A percentile compares a stretch with the other conserved stretches of the same genome.
Evolutionary conservation across 2,888 invertebrate species (phyloP).

Genomic region (Brachynemurus nebulosus): DNA sequence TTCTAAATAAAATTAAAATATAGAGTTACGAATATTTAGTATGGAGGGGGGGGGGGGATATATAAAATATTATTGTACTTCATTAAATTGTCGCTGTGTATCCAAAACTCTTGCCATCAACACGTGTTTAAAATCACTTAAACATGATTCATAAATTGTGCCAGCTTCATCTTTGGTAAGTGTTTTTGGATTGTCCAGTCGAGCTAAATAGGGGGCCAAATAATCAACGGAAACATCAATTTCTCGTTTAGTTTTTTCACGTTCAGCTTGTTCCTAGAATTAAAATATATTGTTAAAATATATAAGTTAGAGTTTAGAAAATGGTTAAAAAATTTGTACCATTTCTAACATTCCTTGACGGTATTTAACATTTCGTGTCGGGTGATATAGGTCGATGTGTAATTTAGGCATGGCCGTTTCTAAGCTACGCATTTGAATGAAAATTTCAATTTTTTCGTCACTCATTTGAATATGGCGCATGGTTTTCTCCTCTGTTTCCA

Average conservation of each 20-base stretch:
- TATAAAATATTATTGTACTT: too few relatives aligned
- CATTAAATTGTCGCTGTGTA: constrained; percentile 51
- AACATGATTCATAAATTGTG: constrained; percentile 40
- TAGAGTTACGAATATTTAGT: too few relatives aligned
- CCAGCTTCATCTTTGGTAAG: constrained; percentile 33
- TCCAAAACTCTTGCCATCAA: constrained; percentile 46
- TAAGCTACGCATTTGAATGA: constrained; percentile 32
- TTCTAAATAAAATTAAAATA: too few relatives aligned
- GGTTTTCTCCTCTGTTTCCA: constrained; percentile 45
- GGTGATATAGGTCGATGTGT: constrained; percentile 39
- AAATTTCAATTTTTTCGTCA: constrained; percentile 32
- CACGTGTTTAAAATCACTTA: constrained; percentile 50
- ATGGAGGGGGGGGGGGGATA: too few relatives aligned
- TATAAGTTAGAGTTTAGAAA: constrained; percentile 1
- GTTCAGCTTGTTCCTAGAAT: constrained; percentile 35
- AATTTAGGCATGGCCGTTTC: constrained; percentile 37
- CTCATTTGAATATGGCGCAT: constrained; percentile 38
- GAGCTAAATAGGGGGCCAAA: constrained; percentile 47
- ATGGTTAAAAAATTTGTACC: constrained; percentile 25
- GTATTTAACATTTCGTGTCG: constrained; percentile 37
- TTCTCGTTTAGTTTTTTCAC: constrained; percentile 41
- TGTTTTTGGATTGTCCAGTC: constrained; percentile 37
- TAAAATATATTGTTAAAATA: background rate
- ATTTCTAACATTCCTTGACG: constrained; percentile 33
- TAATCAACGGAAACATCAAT: constrained; percentile 48